Percentiles rank a stretch among this genome's conserved stretches.
Conservation (phyloP, 2,113 vertebrate species). For the Lophius piscatorius region DNA sequence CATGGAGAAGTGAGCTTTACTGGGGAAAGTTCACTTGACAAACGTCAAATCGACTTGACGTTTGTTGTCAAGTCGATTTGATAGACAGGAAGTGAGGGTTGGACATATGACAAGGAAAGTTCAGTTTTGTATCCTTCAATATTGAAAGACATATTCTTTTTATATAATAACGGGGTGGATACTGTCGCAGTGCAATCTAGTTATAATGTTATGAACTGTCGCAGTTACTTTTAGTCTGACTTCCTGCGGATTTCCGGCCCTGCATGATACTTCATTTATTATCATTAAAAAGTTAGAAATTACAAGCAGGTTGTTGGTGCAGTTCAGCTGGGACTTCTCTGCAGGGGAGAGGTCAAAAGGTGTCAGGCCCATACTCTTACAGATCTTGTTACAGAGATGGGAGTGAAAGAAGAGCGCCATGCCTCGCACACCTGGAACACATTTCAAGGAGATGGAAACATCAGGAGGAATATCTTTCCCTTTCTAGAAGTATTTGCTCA, state of each 20-base stretch:
- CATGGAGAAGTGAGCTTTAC: too few species aligned
- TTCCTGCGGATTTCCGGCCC: not conserved
- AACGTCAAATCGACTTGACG: too few species aligned
- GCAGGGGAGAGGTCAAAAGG: slow-evolving; percentile 89
- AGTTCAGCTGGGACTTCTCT: slow-evolving; percentile 85
- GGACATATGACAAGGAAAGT: too few species aligned
- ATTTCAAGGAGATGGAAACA: too few species aligned
- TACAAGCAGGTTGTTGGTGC: slow-evolving; percentile 90
- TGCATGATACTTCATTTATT: not conserved
- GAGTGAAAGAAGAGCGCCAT: slow-evolving; percentile 99
- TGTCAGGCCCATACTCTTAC: slow-evolving; percentile 90
- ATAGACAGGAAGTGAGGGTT: too few species aligned
- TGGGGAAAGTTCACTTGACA: too few species aligned
- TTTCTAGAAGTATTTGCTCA: too few species aligned
- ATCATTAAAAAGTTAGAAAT: slow-evolving; percentile 23
- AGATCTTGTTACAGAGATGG: slow-evolving; percentile 96
- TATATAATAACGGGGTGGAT: not conserved
- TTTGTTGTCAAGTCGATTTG: too few species aligned
- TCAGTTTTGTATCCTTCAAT: too few species aligned
- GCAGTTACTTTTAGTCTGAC: not conserved
- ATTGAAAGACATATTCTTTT: not conserved
- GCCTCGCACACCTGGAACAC: slow-evolving; percentile 89
- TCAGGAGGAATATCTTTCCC: too few species aligned
- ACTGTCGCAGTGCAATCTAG: not conserved
- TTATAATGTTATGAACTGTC: not conserved